phyloP scores from a whole-genome alignment of 2,888 invertebrate species.

The Drepana falcataria region DNA sequence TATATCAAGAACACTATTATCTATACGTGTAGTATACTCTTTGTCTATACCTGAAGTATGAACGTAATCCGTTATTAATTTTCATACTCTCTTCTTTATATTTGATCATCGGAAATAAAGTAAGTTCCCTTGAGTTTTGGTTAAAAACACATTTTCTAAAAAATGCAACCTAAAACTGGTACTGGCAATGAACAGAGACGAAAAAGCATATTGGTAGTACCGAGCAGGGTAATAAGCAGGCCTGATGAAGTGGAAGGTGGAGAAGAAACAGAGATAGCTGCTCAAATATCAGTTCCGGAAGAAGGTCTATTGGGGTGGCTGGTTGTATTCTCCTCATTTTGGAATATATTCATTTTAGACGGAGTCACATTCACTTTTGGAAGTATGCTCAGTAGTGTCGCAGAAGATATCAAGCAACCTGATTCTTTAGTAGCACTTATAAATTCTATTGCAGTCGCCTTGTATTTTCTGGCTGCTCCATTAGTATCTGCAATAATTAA shows the following conservation, averaged over 20 bases:
- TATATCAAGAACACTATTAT: too few relatives aligned
- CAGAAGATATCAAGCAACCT: constrained; percentile 38
- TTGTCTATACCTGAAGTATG: too few relatives aligned
- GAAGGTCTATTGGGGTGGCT: constrained; percentile 72
- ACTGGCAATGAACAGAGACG: constrained; percentile 19
- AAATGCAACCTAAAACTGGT: not conserved
- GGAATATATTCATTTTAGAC: constrained; percentile 48
- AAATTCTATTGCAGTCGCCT: constrained; percentile 56
- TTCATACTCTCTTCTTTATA: too few relatives aligned
- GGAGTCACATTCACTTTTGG: constrained; percentile 62
- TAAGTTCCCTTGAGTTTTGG: too few relatives aligned
- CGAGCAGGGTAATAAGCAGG: constrained; percentile 41
- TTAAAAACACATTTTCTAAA: not conserved
- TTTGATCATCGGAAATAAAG: too few relatives aligned
- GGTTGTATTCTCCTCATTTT: constrained; percentile 51
- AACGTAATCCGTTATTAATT: too few relatives aligned
- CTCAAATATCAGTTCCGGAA: constrained; percentile 59
- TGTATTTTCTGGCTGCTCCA: constrained; percentile 57
- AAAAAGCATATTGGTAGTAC: constrained; percentile 40
- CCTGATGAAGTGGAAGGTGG: constrained; percentile 45
- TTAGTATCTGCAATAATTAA: constrained; percentile 63
- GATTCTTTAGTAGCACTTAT: constrained; percentile 48
- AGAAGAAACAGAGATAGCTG: constrained; percentile 66
- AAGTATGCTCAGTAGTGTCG: constrained; percentile 48
- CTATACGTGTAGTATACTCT: too few relatives aligned